Evolutionary conservation across 2,797 vertebrate species (phyloP), one percentile per base, ranked within the genome.

Genomic region (Ammospiza maritima): DNA sequence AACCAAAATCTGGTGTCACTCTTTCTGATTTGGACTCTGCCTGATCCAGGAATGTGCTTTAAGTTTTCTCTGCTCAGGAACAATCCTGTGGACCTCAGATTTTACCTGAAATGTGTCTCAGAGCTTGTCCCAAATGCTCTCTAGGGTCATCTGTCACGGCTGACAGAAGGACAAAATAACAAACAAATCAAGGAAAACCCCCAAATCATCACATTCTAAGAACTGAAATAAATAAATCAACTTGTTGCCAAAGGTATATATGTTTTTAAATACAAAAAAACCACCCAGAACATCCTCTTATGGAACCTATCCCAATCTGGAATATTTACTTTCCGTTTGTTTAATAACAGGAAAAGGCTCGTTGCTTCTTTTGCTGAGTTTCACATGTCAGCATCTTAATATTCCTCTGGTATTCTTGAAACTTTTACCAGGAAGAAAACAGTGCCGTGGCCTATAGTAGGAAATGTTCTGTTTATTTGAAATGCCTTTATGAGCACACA

Each of bases 301-400:
- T 77, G 94, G 97, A 97, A 96, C 97, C 95, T 94, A 96, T 98
- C 96, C 96, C 96, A 90, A 86, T 97, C 95, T 95, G 87, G 93
- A 97, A 93, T 97, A 97, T 97, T 98, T 97, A 95, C 95, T 98
- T 98, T 98, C 98, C 97, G 95, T 97, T 98, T 96, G 95, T 97
- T 97, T 97, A 98, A 98, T 97, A 98, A 98, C 98, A 98, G 98
- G 98, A 98, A 98, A 97, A 97, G 96, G 86, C 97, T 98, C 96
- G 95, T 94, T 96, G 96, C 85, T 96, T 95, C 95, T 96, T 98
- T 97, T 98, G 97, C 97, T 98, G 96, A 97, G 97, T 98, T 98
- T 98, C 96, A 97, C 86, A 54, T 97, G 97, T 98, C 97, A 98
- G 94, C 96, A 97, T 86, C 97, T 98, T 97, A 96, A 98, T 97